Base-by-base conservation (phyloP, 2,113 vertebrate genomes). In the Corythornis vintsioides region DNA sequence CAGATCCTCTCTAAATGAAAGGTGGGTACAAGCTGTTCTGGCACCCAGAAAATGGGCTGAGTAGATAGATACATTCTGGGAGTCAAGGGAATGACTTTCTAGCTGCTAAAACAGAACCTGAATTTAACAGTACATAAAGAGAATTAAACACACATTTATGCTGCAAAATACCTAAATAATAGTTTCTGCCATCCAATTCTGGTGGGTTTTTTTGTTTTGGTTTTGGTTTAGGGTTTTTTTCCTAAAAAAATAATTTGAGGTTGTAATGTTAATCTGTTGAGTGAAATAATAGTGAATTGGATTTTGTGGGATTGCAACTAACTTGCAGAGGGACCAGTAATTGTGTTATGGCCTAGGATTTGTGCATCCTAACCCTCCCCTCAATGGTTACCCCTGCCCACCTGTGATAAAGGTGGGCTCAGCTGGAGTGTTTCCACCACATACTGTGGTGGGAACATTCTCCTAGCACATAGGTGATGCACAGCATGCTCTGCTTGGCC, bases 121-220 rank as follows among this genome's bases (percentile, higher is more conserved):
- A 86, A 61, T 82, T 77, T 78, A 53, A 55, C 26, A 40, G 48
- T 35, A 28, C 2, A 3, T 43, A 19, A 45, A 75, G 57, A 92
- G 33, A 89, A 65, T 79, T 72, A 76, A 92, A 42, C 42, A 50
- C 42, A 6, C 6, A 40, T 61, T 38, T 52, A 43, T 56, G 63
- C 89, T 52, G 55, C 35, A 79, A 87, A 85, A n/a, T 60, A 48
- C 64, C 25, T 67, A 52, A 89, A 82, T 65, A 84, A 38, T 21
- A 79, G 73, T 50, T 48, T 50, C 48, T 50, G 48, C 48, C 48
- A 50, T 50, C 48, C 48, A 24, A 13, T 50, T 50, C 21, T 24
- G 22, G 48, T 13, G 43, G 21, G 48, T 35, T 35, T 35, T 10
- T 38, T 38, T 38, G 10, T 38, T 38, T 38, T 38, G 4, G 38